A percentile compares a stretch with the other conserved stretches of the same genome.
These are phyloP conservation scores for Enteromius fasciolatus DNA, from an alignment of 2,797 vertebrate genomes.

Conservation along the genomic window DNA sequence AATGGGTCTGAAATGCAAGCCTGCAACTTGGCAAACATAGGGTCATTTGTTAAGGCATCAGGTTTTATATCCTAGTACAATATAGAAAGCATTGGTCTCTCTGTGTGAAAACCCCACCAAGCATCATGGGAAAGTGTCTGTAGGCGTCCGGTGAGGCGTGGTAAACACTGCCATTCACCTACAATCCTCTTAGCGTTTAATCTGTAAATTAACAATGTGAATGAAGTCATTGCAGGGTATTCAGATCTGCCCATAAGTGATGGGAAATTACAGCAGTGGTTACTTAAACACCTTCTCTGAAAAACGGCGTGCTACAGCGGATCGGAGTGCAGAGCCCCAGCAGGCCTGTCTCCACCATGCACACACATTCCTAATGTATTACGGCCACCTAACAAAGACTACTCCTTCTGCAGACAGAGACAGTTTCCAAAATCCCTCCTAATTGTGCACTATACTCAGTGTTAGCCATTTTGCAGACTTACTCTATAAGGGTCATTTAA, in stretches of 20 bases:
- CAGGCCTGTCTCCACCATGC: constrained; percentile 47
- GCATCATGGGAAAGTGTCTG: constrained; percentile 23
- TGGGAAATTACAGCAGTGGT: constrained; percentile 31
- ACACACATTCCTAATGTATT: constrained; percentile 71
- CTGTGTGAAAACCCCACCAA: neutral
- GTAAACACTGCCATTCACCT: constrained; percentile 18
- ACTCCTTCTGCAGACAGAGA: constrained; percentile 63
- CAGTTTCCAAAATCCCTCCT: neutral
- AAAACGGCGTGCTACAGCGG: constrained; percentile 11
- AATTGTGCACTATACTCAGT: neutral
- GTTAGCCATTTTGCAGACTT: neutral
- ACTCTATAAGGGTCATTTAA: neutral
- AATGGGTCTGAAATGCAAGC: neutral
- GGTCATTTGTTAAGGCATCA: neutral
- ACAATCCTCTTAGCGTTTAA: constrained; percentile 30
- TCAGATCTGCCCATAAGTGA: constrained; percentile 27
- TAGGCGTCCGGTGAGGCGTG: constrained; percentile 1
- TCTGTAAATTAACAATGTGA: constrained; percentile 32
- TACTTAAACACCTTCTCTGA: constrained; percentile 35
- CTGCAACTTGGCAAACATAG: neutral
- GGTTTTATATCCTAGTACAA: neutral
- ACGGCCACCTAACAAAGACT: constrained; percentile 66
- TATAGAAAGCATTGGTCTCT: neutral
- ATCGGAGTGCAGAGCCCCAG: constrained; percentile 37
- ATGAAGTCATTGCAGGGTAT: constrained; percentile 31